A percentile compares a stretch with the other conserved stretches of the same genome.
Conservation (phyloP, 2,888 invertebrate species). For the Anodontia alba region DNA sequence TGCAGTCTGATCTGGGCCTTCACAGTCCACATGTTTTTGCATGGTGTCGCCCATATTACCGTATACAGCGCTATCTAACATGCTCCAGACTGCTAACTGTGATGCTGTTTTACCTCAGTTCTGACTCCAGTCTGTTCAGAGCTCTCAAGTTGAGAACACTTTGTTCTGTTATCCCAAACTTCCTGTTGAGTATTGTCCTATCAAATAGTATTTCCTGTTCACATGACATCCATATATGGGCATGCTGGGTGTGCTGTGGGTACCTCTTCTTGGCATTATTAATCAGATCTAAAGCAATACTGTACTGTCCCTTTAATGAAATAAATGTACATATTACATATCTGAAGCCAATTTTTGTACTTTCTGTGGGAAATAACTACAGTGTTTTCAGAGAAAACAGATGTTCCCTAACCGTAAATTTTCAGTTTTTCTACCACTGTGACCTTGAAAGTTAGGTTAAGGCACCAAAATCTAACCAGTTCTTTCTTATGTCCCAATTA, state of each 20-base stretch:
- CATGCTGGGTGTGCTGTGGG: constrained; percentile 87
- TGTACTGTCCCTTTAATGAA: constrained; percentile 86
- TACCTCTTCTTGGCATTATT: constrained; percentile 88
- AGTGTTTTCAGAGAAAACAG: no score
- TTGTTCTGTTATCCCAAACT: constrained; percentile 90
- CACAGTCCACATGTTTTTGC: no score
- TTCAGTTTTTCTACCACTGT: no score
- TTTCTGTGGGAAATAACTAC: no score
- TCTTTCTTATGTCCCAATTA: no score
- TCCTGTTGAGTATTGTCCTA: constrained; percentile 85
- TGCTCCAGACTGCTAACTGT: no score
- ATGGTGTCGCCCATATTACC: no score
- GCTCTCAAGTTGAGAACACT: constrained; percentile 90
- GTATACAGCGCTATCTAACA: no score
- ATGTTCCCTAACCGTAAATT: no score
- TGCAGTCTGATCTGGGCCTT: no score
- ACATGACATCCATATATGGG: constrained; percentile 89
- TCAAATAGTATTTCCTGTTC: constrained; percentile 82
- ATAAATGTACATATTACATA: background rate
- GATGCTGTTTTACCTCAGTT: constrained; percentile 75
- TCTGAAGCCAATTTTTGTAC: background rate
- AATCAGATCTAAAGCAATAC: constrained; percentile 87
- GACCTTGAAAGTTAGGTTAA: no score
- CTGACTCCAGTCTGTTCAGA: constrained; percentile 89
- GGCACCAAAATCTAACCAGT: no score